Evolutionary conservation across 2,113 vertebrate genomes (phyloP).

Genomic region (Urocolius indicus): DNA sequence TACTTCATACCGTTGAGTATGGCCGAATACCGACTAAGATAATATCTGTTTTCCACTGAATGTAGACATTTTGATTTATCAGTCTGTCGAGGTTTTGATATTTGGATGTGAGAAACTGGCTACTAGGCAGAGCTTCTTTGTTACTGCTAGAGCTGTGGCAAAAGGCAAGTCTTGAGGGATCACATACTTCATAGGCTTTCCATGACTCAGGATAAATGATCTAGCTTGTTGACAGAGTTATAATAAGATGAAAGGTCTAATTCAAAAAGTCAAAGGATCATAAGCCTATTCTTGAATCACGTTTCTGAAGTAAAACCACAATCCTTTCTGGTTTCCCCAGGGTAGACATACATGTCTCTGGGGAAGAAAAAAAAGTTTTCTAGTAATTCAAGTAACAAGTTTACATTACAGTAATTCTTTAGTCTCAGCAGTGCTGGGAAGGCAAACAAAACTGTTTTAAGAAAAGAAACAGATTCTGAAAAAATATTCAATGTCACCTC

Average conservation of each 20-base stretch:
- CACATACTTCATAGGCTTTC: neutral
- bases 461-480: neutral
- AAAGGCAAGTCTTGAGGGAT: neutral
- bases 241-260: neutral
- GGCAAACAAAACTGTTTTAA: neutral
- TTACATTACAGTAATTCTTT: neutral
- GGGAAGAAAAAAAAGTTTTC: neutral
- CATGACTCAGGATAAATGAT: neutral
- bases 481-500: neutral
- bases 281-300: neutral
- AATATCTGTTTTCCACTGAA: neutral
- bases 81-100: neutral
- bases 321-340: neutral
- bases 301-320: neutral
- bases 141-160: neutral
- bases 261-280: neutral
- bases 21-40: neutral
- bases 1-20: neutral
- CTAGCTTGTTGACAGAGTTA: neutral
- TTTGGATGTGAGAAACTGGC: neutral
- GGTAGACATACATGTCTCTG: neutral
- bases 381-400: neutral
- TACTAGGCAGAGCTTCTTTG: neutral
- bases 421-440: neutral
- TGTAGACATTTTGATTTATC: neutral